Evolutionary conservation across 2,797 vertebrate species (phyloP).

Genomic region (Chromobotia macracanthus): DNA sequence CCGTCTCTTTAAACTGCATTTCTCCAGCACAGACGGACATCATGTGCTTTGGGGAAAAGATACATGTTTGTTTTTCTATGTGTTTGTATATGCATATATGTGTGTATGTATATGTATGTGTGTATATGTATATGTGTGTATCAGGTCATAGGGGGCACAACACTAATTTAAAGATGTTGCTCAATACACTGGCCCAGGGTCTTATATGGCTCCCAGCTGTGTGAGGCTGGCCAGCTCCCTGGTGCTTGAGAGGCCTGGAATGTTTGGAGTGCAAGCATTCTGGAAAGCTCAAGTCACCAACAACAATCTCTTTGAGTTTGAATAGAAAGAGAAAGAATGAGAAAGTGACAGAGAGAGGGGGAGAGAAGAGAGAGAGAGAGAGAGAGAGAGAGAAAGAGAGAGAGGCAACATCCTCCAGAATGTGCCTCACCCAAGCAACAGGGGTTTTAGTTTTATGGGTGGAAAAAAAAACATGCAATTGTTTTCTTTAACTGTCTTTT

Average conservation of each 20-base stretch:
- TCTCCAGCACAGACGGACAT: conserved; percentile 66
- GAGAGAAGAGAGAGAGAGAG: conserved; percentile 15
- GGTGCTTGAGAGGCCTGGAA: conserved; percentile 73
- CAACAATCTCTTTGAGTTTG: conserved; percentile 51
- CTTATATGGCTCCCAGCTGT: conserved; percentile 77
- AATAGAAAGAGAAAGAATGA: neutral
- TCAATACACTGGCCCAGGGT: conserved; percentile 69
- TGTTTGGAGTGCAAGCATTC: conserved; percentile 73
- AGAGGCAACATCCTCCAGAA: conserved; percentile 8
- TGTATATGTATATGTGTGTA: conserved; percentile 30
- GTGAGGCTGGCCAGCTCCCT: conserved; percentile 66
- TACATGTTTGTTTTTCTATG: conserved; percentile 59
- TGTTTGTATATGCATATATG: conserved; percentile 43
- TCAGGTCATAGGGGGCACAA: neutral
- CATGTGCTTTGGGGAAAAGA: conserved; percentile 68
- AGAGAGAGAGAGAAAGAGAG: conserved; percentile 47
- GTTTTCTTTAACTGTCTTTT: conserved; percentile 5
- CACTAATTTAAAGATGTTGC: conserved; percentile 60
- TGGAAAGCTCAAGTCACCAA: conserved; percentile 75
- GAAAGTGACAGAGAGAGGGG: conserved; percentile 7
- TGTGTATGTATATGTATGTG: conserved; percentile 41
- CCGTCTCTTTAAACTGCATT: conserved; percentile 57
- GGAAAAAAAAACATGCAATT: conserved; percentile 18
- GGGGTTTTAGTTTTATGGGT: conserved; percentile 71
- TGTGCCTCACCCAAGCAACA: conserved; percentile 67